Percentiles rank a stretch among this genome's conserved stretches.
phyloP scores from a whole-genome alignment of 2,888 invertebrate genomes.

The Drosophila anomelani region DNA sequence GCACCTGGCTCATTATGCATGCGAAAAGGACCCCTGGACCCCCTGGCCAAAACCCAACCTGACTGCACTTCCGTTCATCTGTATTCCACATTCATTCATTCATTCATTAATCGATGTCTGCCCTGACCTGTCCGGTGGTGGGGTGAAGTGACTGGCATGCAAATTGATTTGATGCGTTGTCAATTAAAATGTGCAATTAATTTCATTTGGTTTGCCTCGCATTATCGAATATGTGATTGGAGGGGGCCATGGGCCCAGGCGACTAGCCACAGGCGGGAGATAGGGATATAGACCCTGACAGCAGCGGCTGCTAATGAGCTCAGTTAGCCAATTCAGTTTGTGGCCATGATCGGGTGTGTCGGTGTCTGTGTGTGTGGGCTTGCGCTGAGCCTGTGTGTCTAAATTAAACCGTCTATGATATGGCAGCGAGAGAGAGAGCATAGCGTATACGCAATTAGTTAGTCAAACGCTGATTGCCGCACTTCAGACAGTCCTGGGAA shows the following conservation, averaged over 20 bases:
- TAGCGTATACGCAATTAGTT: slow-evolving; percentile 65
- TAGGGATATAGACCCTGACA: slow-evolving; percentile 36
- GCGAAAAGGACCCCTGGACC: slow-evolving; percentile 41
- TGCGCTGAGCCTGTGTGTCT: slow-evolving; percentile 25
- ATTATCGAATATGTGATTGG: slow-evolving; percentile 63
- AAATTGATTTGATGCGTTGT: slow-evolving; percentile 81
- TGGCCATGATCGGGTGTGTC: slow-evolving; percentile 48
- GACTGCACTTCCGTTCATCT: slow-evolving; percentile 47
- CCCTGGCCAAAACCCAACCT: slow-evolving; percentile 7
- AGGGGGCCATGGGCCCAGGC: background rate
- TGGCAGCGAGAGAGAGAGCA: slow-evolving; percentile 33
- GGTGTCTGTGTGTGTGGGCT: slow-evolving; percentile 7
- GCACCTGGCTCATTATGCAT: slow-evolving; percentile 56
- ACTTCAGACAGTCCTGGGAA: slow-evolving; percentile 36
- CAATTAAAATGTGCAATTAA: slow-evolving; percentile 82
- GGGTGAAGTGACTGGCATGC: slow-evolving; percentile 48
- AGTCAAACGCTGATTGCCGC: slow-evolving; percentile 65
- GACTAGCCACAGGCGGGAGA: slow-evolving; percentile 1
- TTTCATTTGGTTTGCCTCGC: slow-evolving; percentile 72
- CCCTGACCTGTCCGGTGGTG: slow-evolving; percentile 5
- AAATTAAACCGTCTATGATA: slow-evolving; percentile 69
- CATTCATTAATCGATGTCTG: slow-evolving; percentile 63
- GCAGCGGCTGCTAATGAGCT: slow-evolving; percentile 70
- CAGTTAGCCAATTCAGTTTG: slow-evolving; percentile 77
- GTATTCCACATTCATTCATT: slow-evolving; percentile 54